Percentiles rank a stretch among this genome's conserved stretches.
phyloP scores from a whole-genome alignment of 2,113 vertebrate species.

The Sakesphorus luctuosus region DNA sequence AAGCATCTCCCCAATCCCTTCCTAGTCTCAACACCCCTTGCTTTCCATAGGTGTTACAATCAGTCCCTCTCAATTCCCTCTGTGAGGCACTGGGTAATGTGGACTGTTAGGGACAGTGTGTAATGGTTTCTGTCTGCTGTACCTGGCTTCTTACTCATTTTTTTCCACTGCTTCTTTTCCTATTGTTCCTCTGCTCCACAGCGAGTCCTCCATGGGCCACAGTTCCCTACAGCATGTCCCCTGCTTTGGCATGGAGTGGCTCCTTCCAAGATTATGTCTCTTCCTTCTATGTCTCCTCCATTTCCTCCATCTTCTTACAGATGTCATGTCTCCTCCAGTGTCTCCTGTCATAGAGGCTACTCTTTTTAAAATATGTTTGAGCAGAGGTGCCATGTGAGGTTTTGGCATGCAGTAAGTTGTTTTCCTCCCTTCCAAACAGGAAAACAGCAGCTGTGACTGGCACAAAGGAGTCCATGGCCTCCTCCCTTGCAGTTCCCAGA shows the following conservation, averaged over 20 bases:
- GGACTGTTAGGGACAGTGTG: neutral
- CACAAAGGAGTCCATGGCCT: neutral
- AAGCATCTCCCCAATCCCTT: neutral
- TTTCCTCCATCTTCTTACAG: neutral
- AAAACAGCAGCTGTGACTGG: neutral
- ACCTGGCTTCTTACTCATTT: neutral
- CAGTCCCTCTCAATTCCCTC: neutral
- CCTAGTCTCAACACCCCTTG: neutral
- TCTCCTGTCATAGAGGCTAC: neutral
- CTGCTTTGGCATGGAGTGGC: neutral
- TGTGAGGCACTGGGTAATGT: neutral
- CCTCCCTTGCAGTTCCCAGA: neutral
- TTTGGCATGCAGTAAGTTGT: neutral
- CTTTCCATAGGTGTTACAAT: rapidly evolving
- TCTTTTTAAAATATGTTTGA: neutral
- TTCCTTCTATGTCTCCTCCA: neutral
- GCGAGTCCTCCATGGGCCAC: neutral
- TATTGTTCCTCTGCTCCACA: neutral
- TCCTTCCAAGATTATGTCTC: too few species aligned
- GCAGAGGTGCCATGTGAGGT: neutral
- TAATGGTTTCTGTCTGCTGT: neutral
- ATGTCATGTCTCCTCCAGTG: neutral
- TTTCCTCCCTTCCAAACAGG: neutral
- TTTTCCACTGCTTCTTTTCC: neutral
- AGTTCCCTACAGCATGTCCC: neutral